phyloP scores from a whole-genome alignment of 2,797 vertebrate species.

The Hipposideros larvatus region DNA sequence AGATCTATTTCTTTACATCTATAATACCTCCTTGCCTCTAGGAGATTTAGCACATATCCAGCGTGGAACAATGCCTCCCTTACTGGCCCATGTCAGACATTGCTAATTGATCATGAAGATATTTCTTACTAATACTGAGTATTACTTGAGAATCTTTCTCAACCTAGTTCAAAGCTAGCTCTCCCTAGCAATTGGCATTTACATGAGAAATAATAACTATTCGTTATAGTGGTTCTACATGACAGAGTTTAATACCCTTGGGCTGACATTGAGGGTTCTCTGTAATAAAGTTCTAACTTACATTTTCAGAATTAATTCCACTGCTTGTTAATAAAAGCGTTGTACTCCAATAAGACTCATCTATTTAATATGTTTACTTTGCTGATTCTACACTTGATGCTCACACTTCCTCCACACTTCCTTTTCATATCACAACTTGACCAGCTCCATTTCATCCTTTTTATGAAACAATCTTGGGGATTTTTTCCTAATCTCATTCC shows the following conservation, averaged over 20 bases:
- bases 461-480: not conserved
- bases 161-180: not conserved
- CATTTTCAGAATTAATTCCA: constrained; percentile 51
- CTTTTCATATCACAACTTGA: not conserved
- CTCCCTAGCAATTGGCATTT: not conserved
- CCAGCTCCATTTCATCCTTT: not conserved
- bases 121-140: constrained; percentile 23
- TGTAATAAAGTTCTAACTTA: constrained; percentile 40
- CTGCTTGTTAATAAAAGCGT: constrained; percentile 40
- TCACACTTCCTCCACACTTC: not conserved
- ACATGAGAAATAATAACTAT: constrained; percentile 22
- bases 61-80: not conserved
- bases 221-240: constrained; percentile 3
- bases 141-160: constrained; percentile 43
- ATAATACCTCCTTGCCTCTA: not conserved
- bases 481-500: constrained; percentile 57
- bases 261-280: not conserved
- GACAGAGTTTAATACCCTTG: constrained; percentile 16
- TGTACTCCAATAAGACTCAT: not conserved
- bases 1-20: not conserved
- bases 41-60: not conserved
- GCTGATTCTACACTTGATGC: not conserved
- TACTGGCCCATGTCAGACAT: not conserved
- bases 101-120: not conserved
- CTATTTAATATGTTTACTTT: constrained; percentile 45